A percentile compares a stretch with the other conserved stretches of the same genome.
Evolutionary conservation across 2,113 vertebrate species (phyloP).

Genomic region (Melanerpes aurifrons): DNA sequence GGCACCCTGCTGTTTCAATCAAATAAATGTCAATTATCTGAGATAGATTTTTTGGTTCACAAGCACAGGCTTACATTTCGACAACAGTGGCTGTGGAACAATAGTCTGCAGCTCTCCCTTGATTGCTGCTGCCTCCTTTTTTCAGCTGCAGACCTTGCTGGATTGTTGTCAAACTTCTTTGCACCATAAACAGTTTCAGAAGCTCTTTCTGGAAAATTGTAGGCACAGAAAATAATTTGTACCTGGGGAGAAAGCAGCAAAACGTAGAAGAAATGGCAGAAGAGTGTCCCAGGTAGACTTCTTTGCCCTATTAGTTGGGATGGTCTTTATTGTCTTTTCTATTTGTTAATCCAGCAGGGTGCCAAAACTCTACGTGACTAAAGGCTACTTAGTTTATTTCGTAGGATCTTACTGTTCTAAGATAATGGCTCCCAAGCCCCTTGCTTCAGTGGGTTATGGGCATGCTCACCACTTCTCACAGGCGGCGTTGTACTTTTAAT

Average conservation of each 20-base stretch:
- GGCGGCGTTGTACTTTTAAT: neutral
- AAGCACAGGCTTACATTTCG: constrained; percentile 62
- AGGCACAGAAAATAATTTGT: constrained; percentile 19
- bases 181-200: neutral
- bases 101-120: constrained; percentile 60
- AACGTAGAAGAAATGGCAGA: neutral
- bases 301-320: neutral
- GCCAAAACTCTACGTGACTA: neutral
- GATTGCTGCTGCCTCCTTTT: constrained; percentile 30
- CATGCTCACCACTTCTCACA: rapidly evolving
- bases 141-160: constrained; percentile 17
- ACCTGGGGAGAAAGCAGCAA: constrained; percentile 5
- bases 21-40: constrained; percentile 93
- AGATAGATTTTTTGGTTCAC: constrained; percentile 84
- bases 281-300: neutral
- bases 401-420: neutral
- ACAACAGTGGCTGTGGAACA: constrained; percentile 58
- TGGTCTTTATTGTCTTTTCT: constrained; percentile 1
- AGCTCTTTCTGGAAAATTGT: constrained; percentile 32
- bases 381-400: neutral
- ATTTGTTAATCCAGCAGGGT: constrained; percentile 35
- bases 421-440: neutral
- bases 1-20: constrained; percentile 89
- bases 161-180: constrained; percentile 24
- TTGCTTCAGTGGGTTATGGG: neutral